These are phyloP conservation scores for Chelon labrosus DNA, from an alignment of 2,797 vertebrate species.

Conservation along the genomic window DNA sequence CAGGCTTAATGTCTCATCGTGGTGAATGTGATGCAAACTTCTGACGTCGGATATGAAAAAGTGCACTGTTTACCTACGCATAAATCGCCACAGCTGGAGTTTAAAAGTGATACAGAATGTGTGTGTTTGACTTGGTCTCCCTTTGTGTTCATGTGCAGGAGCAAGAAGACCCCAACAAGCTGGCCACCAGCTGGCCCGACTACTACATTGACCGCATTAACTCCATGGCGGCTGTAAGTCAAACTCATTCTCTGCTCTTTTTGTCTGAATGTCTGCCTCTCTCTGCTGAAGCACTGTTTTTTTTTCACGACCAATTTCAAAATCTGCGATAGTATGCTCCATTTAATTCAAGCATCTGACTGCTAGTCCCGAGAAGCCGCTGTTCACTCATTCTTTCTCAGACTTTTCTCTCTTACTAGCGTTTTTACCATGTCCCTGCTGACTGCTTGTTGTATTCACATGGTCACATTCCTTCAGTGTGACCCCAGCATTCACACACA, in stretches of 20 bases:
- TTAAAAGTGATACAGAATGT: neutral
- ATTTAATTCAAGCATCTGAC: conserved; percentile 1
- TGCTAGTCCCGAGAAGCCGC: conserved; percentile 27
- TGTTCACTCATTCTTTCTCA: conserved; percentile 49
- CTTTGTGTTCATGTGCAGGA: conserved; percentile 86
- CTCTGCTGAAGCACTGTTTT: neutral
- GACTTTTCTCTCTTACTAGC: conserved; percentile 37
- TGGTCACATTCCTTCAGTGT: conserved; percentile 68
- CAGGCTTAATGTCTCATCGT: neutral
- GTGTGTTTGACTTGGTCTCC: conserved; percentile 37
- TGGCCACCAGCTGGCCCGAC: conserved; percentile 98
- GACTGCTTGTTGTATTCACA: conserved; percentile 60
- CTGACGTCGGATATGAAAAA: neutral
- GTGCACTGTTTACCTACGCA: neutral
- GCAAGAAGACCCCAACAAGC: conserved; percentile 98
- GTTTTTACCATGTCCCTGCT: conserved; percentile 60
- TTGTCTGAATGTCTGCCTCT: neutral
- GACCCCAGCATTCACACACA: conserved; percentile 61
- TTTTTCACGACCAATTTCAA: neutral
- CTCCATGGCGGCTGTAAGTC: conserved; percentile 97
- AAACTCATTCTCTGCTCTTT: neutral
- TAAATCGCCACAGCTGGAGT: neutral
- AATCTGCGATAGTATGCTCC: neutral
- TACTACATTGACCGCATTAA: conserved; percentile 99
- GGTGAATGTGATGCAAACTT: conserved; percentile 13